These are phyloP conservation scores for Telmatherina bonti DNA, from an alignment of 2,797 vertebrate species.

Conservation along the genomic window DNA sequence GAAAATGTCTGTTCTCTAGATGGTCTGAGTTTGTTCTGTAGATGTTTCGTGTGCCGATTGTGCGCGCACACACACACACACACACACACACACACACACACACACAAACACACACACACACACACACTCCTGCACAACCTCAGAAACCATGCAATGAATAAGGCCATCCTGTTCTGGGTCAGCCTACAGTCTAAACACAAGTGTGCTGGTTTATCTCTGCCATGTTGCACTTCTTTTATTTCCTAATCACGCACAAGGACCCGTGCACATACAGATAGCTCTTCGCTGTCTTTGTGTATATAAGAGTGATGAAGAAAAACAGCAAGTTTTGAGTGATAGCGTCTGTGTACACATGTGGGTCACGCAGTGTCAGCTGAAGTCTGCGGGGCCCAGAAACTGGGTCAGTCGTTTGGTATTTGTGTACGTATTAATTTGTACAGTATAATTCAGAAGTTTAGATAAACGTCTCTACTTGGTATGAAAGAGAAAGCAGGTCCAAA, in stretches of 20 bases:
- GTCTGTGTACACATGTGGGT: conserved; percentile 55
- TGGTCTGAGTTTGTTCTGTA: not conserved
- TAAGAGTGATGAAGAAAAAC: conserved; percentile 8
- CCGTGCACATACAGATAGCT: conserved; percentile 26
- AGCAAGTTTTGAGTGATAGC: conserved; percentile 24
- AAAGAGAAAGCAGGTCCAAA: not conserved
- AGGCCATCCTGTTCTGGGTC: conserved; percentile 63
- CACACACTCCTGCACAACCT: conserved; percentile 16
- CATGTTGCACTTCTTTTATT: conserved; percentile 37
- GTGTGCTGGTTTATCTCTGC: conserved; percentile 51
- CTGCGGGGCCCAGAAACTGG: conserved; percentile 63
- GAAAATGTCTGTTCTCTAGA: not conserved
- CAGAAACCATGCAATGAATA: conserved; percentile 39
- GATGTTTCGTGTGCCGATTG: not conserved
- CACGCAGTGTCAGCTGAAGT: conserved; percentile 60
- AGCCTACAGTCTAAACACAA: conserved; percentile 61
- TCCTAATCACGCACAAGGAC: conserved; percentile 50
- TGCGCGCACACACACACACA: conserved; percentile 12
- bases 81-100: conserved; percentile 20
- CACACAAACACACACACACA: conserved; percentile 12
- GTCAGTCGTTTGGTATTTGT: conserved; percentile 43
- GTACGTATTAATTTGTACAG: not conserved
- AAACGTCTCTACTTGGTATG: not conserved
- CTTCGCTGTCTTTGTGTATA: conserved; percentile 27
- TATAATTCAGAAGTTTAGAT: conserved; percentile 5